Base-by-base conservation (phyloP, 2,113 vertebrate genomes). In the Hippocampus mohnikei region DNA sequence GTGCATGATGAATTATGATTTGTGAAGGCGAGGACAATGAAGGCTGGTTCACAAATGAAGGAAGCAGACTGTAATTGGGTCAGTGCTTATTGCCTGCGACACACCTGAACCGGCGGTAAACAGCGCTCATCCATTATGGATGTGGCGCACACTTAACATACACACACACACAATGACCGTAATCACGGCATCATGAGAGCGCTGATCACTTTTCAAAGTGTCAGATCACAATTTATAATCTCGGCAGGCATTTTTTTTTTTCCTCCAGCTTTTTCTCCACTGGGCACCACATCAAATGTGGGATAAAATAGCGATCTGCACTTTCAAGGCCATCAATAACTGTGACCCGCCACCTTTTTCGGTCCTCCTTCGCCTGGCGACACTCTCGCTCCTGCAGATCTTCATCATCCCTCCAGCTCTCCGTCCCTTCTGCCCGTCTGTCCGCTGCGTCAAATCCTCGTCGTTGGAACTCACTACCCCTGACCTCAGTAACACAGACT, bases 1-100 rank as follows among this genome's bases (percentile, higher is more conserved):
- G 18, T 16, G 56, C 13, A 59, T 59, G 11, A 27, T 59, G 25
- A 59, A 59, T 59, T 29, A 90, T 92, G 89, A 91, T 91, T 92
- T 90, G 91, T 89, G 83, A 81, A 91, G 86, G 75, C 77, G 83
- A 84, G 83, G 88, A 86, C 91, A 91, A 92, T 93, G 91, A 92
- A 74, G 77, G 86, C 88, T 90, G 90, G 91, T 91, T 88, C 81
- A 88, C 86, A 89, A 90, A 92, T 91, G 88, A 92, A 84, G 85
- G 85, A 84, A 88, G 79, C 88, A 83, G 77, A 82, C 85, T 78
- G 88, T 88, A 91, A 91, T 88, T 91, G 87, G 91, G 91, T 91
- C 89, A 89, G 83, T 85, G 82, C 83, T 84, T 89, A 82, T 86
- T 90, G 89, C 89, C 88, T 90, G 87, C 83, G 76, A 85, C 77